Base-by-base conservation (phyloP, 1,140 invertebrate genomes). In the Watersipora subatra region DNA sequence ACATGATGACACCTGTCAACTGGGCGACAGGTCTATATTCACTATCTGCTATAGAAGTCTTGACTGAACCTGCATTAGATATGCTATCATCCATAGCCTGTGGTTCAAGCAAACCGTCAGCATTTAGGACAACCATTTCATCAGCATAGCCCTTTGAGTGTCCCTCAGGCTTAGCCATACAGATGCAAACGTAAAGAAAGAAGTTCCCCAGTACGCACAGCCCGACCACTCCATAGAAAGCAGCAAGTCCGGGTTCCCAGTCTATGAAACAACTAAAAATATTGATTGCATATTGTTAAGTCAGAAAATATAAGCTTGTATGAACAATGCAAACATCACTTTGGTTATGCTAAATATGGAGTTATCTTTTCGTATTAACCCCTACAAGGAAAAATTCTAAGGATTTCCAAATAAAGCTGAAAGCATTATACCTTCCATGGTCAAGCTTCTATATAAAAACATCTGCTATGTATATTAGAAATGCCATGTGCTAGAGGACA, bases 1-100 rank as follows among this genome's bases (percentile, higher is more conserved):
- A 74, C n/a, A 90, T 85, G 0, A 90, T 84, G 68, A 91, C 86
- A 0, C 89, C 89, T 64, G 89, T 84, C 12, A 93, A 74, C 72
- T 93, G 91, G 0, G 87, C 86, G 64, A 87, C 85, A 15, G 89
- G 89, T 0, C 88, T 85, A 62, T 90, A 87, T 75, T 93, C 90
- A 0, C 85, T 80, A 71, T 93, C 92, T 69, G 90, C 88, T 0
- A 88, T 81, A 71, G 90, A 89, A 1, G 68, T 29, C 85, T 88
- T 15, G 80, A 83, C 56, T 85, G 86, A 73, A 57, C 70, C 61
- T 1, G 63, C 7, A 86, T 84, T 20, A 84, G 58, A 24, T 84
- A 12, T 82, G 58, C 58, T 28, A 22, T 59, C 58, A 22, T 59
- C 58, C 58, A 59, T 24, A 17, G 7, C 17, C 7, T 25, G 27